Evolutionary conservation across 2,888 invertebrate species (phyloP).

Genomic region (Escarpia spicata): DNA sequence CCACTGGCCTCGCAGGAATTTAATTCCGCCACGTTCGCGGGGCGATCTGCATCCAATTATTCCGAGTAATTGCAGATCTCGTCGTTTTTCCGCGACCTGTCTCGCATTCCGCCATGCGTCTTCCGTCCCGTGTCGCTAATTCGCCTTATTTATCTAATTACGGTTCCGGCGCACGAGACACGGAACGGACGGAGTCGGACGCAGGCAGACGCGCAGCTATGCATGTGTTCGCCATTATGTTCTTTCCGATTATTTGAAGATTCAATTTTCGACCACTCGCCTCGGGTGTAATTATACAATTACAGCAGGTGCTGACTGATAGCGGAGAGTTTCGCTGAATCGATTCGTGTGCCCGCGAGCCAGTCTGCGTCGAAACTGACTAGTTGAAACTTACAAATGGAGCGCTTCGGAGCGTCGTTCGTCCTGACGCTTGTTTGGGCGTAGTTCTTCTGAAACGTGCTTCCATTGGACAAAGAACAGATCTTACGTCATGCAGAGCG

Average conservation of each 20-base stretch:
- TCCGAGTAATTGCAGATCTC: conserved; percentile 5
- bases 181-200: background rate
- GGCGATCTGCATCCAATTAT: conserved; percentile 6
- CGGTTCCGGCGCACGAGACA: background rate
- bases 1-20: background rate
- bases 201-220: background rate
- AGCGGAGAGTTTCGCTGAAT: background rate
- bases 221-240: conserved; percentile 3
- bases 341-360: background rate
- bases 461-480: background rate
- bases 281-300: conserved; percentile 2
- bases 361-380: background rate
- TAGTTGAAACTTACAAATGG: background rate
- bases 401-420: background rate
- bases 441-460: background rate
- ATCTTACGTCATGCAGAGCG: conserved; percentile 3
- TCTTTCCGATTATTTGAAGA: conserved; percentile 16
- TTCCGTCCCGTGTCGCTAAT: conserved; percentile 3
- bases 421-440: background rate
- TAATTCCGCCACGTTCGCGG: background rate
- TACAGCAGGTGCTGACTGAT: background rate
- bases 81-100: background rate
- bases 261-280: conserved; percentile 16
- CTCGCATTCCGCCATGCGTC: background rate
- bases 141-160: conserved; percentile 16